Base-by-base conservation (phyloP, 1,140 invertebrate genomes). In the Psilanteris sp. region DNA sequence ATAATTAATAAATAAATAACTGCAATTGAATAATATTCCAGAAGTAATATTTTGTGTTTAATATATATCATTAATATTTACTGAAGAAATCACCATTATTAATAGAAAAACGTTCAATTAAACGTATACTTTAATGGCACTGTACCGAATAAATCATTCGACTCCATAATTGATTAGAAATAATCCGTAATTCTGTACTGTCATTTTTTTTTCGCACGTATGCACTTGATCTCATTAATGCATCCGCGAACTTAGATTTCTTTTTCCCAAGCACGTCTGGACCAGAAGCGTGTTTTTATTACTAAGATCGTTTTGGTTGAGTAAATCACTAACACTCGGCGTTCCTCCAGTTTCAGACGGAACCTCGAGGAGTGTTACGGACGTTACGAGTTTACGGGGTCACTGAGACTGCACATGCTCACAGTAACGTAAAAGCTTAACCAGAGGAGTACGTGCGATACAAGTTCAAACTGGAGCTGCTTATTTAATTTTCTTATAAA, bases 301-400 rank as follows among this genome's bases (percentile, higher is more conserved):
- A 34, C 44, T 52, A 48, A 48, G 34, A 61, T 59, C 59, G 59
- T 48, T 59, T 74, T 41, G 61, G 61, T 44, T 37, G 52, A 67
- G 61, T 66, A 74, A 74, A 66, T 74, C 46, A 67, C 70, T 22
- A 66, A 57, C 59, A 64, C 70, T 73, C 59, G 59, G 70, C n/a
- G 70, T 74, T 61, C 52, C 52, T 59, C 44, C 31, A 52, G 43
- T 74, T 74, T 61, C 29, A 67, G 54, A 44, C 10, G 61, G 27
- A 74, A 67, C 31, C 36, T 66, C 44, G 43, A 61, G 26, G 43
- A 66, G 31, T 74, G 70, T 66, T 74, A 66, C 57, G 37, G 64
- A 41, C 64, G 43, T 59, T 34, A 61, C 57, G 62, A 70, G 62
- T 78, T 78, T 78, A 78, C 59, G 64, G 57, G 57, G 62, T 77